Conservation (phyloP, 2,888 invertebrate species). For the Acholoe squamosa region DNA sequence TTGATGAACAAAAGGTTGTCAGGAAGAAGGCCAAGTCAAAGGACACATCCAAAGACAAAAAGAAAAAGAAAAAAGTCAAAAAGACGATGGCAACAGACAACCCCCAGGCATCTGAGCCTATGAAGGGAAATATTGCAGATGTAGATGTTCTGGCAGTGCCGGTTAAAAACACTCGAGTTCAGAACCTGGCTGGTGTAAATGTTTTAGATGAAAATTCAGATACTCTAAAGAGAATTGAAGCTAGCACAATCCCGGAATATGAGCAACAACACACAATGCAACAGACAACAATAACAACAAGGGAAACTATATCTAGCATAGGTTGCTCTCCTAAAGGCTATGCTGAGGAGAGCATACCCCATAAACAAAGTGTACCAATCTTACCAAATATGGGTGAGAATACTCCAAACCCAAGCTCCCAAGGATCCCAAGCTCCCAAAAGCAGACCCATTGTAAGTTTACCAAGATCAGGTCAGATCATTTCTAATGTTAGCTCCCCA, state of each 20-base stretch:
- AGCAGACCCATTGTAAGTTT: too few species aligned
- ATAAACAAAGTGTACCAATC: background rate
- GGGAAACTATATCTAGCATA: background rate
- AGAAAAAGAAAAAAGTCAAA: background rate
- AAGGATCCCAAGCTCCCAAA: too few species aligned
- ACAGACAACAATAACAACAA: background rate
- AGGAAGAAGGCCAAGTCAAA: conserved; percentile 15
- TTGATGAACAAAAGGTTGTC: background rate
- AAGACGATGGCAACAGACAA: background rate
- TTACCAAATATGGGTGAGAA: background rate
- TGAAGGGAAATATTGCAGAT: background rate
- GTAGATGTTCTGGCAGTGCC: background rate
- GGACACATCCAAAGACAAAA: background rate
- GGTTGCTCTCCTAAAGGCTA: background rate
- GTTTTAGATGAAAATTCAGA: background rate
- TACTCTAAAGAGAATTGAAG: background rate
- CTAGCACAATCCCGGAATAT: background rate
- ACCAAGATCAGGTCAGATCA: too few species aligned
- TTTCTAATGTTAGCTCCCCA: too few species aligned
- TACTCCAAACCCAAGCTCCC: too few species aligned
- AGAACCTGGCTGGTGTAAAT: background rate
- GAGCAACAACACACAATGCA: background rate
- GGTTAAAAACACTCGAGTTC: background rate
- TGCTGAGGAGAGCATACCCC: background rate
- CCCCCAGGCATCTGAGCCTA: background rate